Evolutionary conservation across 2,797 vertebrate species (phyloP).

Genomic region (Masticophis lateralis): DNA sequence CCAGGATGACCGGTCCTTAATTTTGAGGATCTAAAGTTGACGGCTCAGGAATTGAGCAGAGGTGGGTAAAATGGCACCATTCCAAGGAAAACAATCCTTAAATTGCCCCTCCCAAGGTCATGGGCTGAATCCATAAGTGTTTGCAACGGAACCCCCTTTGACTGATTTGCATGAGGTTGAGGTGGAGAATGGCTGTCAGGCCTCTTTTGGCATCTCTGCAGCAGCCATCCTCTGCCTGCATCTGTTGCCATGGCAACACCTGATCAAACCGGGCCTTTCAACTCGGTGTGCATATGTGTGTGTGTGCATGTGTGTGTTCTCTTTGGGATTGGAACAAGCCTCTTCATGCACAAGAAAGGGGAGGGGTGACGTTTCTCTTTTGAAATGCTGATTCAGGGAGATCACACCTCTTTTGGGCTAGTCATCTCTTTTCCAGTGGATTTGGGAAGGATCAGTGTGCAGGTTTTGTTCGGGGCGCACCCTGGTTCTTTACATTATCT

Average conservation of each 20-base stretch:
- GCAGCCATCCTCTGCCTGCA: background rate
- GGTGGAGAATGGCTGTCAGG: background rate
- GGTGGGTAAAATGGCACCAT: background rate
- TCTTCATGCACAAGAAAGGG: background rate
- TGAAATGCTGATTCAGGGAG: background rate
- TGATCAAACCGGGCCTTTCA: background rate
- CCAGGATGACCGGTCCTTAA: background rate
- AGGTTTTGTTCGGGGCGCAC: rapidly evolving
- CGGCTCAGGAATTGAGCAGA: background rate
- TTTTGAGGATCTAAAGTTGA: background rate
- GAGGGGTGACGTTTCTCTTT: background rate
- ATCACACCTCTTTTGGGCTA: background rate
- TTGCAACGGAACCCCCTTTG: background rate
- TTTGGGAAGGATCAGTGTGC: background rate
- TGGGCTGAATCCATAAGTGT: too few species aligned
- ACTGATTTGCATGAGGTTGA: background rate
- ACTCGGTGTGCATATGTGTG: background rate
- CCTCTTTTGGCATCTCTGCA: background rate
- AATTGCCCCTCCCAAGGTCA: too few species aligned
- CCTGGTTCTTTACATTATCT: background rate
- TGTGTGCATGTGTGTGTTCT: background rate
- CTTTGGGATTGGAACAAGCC: background rate
- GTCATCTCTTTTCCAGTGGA: background rate
- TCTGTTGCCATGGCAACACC: background rate
- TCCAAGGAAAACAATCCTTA: background rate